Conservation (phyloP, 2,888 invertebrate species). For the Chorisops tibialis region DNA sequence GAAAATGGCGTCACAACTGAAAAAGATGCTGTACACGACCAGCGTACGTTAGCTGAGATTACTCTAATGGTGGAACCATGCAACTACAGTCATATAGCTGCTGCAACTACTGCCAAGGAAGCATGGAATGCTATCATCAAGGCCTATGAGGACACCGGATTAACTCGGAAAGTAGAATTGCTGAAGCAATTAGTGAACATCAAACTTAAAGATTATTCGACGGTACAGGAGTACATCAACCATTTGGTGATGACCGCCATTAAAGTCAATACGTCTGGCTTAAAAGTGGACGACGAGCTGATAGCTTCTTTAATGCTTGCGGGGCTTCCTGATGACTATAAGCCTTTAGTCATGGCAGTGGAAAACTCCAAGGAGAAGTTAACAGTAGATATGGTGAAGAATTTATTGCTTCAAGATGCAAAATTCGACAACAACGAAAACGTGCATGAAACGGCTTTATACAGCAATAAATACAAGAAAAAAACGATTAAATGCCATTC, state of each 20-base stretch:
- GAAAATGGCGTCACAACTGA: too few species aligned
- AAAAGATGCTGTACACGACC: too few species aligned
- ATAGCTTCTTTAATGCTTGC: constrained; percentile 32
- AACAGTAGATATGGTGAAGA: too few species aligned
- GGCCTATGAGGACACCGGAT: too few species aligned
- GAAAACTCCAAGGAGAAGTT: too few species aligned
- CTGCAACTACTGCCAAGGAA: constrained; percentile 32
- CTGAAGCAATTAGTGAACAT: constrained; percentile 32
- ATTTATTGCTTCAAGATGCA: too few species aligned
- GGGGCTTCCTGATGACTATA: constrained; percentile 29
- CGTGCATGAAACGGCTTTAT: constrained; percentile 28
- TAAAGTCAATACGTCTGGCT: constrained; percentile 31
- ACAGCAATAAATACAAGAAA: too few species aligned
- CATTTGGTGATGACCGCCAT: constrained; percentile 33
- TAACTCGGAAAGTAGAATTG: constrained; percentile 34
- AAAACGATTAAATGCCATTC: constrained; percentile 17
- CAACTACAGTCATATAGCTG: constrained; percentile 35
- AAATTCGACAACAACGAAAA: too few species aligned
- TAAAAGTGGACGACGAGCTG: constrained; percentile 33
- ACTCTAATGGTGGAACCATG: too few species aligned
- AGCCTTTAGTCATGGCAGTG: constrained; percentile 28
- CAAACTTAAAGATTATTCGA: too few species aligned
- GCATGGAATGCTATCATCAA: constrained; percentile 35
- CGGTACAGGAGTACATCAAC: too few species aligned
- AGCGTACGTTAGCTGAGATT: too few species aligned